These are phyloP conservation scores for Pogonomyrmex californicus DNA, from an alignment of 1,140 invertebrate species.

Conservation along the genomic window DNA sequence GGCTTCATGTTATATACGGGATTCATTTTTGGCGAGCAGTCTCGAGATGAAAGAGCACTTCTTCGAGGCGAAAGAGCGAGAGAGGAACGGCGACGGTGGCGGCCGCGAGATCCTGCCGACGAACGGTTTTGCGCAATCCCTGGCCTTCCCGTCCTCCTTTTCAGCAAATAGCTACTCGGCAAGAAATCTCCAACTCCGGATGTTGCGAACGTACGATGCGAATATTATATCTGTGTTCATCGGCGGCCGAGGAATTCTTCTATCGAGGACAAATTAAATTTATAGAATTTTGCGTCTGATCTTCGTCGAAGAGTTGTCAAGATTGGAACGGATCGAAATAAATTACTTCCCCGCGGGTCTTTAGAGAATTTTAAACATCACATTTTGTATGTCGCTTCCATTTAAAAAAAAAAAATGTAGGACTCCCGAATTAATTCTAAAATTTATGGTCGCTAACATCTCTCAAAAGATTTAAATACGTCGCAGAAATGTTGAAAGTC, in stretches of 20 bases:
- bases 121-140: conserved; percentile 61
- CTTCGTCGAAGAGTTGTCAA: background rate
- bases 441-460: background rate
- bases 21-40: conserved; percentile 50
- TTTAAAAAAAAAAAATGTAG: background rate
- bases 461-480: background rate
- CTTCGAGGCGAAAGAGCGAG: conserved; percentile 36
- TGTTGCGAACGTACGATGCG: conserved; percentile 40
- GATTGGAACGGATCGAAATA: background rate
- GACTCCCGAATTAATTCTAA: background rate
- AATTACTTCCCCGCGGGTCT: background rate
- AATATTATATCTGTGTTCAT: conserved; percentile 25
- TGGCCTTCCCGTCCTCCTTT: conserved; percentile 59
- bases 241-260: conserved; percentile 5
- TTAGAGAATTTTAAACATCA: background rate
- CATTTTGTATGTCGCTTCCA: background rate
- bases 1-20: conserved; percentile 41
- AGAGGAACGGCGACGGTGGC: conserved; percentile 19
- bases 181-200: conserved; percentile 53
- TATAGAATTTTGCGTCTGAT: background rate
- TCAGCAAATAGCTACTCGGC: conserved; percentile 54
- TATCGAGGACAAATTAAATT: conserved; percentile 19
- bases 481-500: background rate
- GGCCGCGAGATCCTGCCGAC: conserved; percentile 51
- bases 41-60: background rate